Conservation (phyloP, 2,797 vertebrate genomes). For the Cossypha heuglini region DNA sequence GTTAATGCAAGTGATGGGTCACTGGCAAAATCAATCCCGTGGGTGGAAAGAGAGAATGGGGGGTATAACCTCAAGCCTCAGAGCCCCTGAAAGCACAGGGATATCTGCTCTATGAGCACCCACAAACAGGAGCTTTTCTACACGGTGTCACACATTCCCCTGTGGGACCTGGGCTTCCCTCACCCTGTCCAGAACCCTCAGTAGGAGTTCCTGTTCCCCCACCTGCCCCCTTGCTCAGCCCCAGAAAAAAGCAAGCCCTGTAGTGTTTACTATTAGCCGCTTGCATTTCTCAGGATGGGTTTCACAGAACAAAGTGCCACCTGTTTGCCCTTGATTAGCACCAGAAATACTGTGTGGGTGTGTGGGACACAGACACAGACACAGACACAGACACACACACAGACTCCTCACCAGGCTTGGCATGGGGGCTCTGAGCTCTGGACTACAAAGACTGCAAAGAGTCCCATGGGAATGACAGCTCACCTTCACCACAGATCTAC, state of each 20-base stretch:
- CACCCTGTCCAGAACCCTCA: rapidly evolving
- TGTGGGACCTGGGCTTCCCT: neutral
- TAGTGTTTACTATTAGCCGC: neutral
- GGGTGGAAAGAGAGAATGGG: neutral
- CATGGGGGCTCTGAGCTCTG: neutral
- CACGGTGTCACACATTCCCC: too few species aligned
- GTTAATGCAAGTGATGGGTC: neutral
- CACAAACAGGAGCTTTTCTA: neutral
- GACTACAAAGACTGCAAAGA: neutral
- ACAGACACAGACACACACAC: neutral
- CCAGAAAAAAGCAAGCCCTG: neutral
- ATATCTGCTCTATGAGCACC: rapidly evolving
- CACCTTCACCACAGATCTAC: neutral
- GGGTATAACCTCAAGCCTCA: neutral
- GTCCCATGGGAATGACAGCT: neutral
- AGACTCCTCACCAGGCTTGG: neutral
- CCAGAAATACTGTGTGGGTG: neutral
- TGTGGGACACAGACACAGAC: neutral
- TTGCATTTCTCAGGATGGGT: neutral
- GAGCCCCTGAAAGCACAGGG: neutral
- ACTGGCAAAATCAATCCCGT: rapidly evolving
- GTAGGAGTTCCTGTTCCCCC: neutral
- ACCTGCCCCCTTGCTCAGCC: neutral
- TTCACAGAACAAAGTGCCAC: neutral
- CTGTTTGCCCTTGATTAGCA: neutral